These are phyloP conservation scores for Tenthredo scrophulariae DNA, from an alignment of 2,888 invertebrate species.

Conservation along the genomic window DNA sequence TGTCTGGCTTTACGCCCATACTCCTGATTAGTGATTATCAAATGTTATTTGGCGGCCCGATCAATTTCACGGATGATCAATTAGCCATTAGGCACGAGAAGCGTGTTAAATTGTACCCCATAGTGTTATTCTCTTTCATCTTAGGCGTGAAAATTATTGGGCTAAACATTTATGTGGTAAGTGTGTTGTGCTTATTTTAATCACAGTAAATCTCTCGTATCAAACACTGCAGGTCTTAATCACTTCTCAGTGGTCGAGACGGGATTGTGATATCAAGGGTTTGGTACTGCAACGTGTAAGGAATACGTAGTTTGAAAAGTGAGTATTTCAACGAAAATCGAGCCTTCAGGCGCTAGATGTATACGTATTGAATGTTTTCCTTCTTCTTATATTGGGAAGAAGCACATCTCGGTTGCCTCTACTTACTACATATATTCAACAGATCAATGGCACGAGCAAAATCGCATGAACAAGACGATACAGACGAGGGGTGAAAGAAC, in stretches of 20 bases:
- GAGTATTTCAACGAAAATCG: neutral
- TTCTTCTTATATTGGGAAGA: neutral
- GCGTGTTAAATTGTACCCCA: neutral
- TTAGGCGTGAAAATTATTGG: constrained; percentile 8
- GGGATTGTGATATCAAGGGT: neutral
- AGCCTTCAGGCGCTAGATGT: neutral
- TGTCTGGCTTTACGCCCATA: neutral
- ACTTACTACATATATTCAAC: neutral
- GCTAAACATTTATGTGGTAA: neutral
- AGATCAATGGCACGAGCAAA: neutral
- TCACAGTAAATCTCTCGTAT: constrained; percentile 10
- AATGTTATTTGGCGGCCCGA: constrained; percentile 5
- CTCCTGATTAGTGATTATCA: constrained; percentile 8
- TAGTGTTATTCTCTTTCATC: constrained; percentile 16
- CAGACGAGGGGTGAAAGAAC: neutral
- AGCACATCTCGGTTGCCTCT: neutral
- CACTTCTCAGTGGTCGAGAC: constrained; percentile 13
- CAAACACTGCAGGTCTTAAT: neutral
- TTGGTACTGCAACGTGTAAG: neutral
- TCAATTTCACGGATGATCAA: constrained; percentile 33
- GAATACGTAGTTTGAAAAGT: neutral
- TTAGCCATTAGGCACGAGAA: constrained; percentile 5
- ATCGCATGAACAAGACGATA: neutral
- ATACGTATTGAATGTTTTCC: neutral
- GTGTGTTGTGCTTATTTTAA: constrained; percentile 19